Evolutionary conservation across 2,797 vertebrate genomes (phyloP).

Genomic region (Onychomys torridus): DNA sequence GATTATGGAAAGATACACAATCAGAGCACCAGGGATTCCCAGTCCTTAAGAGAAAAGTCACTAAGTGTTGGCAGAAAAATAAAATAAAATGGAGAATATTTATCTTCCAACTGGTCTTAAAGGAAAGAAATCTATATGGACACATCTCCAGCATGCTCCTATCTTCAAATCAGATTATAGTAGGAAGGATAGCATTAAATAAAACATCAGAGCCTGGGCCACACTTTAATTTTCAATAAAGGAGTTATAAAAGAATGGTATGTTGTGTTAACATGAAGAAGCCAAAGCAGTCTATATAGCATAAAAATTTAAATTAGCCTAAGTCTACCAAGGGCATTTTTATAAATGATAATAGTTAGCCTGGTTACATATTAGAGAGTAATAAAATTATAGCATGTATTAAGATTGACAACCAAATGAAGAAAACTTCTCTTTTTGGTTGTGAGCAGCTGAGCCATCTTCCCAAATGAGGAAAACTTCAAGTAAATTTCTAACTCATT

Average conservation of each 20-base stretch:
- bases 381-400: not conserved
- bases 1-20: not conserved
- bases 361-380: not conserved
- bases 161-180: not conserved
- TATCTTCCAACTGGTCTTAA: not conserved
- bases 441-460: not conserved
- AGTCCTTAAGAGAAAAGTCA: slow-evolving; percentile 15
- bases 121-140: not conserved
- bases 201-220: not conserved
- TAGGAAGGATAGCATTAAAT: not conserved
- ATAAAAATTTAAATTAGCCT: not conserved
- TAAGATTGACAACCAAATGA: not conserved
- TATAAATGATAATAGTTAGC: not conserved
- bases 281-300: not conserved
- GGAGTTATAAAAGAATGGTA: not conserved
- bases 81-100: not conserved
- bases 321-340: not conserved
- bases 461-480: not conserved
- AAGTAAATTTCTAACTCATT: not conserved
- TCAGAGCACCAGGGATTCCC: not conserved
- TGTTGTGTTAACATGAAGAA: not conserved
- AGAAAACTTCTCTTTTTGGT: not conserved
- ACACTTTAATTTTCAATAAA: not conserved
- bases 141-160: slow-evolving; percentile 13
- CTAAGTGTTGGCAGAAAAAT: not conserved